phyloP scores from a whole-genome alignment of 2,888 invertebrate species.

The Isoperla grammatica region DNA sequence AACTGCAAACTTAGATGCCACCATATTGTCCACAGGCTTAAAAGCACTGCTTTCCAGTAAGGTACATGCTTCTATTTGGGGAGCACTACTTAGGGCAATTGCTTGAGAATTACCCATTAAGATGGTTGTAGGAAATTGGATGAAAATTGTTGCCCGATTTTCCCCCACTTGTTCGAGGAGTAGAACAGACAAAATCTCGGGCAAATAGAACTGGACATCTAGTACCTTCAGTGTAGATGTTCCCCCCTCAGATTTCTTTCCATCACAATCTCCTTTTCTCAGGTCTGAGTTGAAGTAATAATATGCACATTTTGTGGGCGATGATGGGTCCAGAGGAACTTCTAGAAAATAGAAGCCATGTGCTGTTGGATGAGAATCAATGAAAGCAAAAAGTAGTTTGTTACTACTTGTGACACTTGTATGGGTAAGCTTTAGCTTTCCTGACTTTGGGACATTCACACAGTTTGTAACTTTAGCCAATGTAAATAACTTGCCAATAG shows the following conservation, averaged over 20 bases:
- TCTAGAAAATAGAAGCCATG: slow-evolving; percentile 51
- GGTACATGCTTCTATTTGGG: slow-evolving; percentile 34
- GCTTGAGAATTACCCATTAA: slow-evolving; percentile 21
- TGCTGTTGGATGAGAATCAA: slow-evolving; percentile 40
- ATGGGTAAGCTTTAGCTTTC: slow-evolving; percentile 45
- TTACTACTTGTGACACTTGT: slow-evolving; percentile 49
- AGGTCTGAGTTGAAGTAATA: slow-evolving; percentile 48
- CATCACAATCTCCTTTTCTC: neutral
- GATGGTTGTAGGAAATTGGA: slow-evolving; percentile 46
- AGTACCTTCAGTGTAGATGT: slow-evolving; percentile 43
- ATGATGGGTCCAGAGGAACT: slow-evolving; percentile 42
- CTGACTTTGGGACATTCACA: slow-evolving; percentile 21
- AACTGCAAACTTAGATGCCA: slow-evolving; percentile 67
- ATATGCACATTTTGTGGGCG: slow-evolving; percentile 48
- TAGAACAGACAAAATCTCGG: slow-evolving; percentile 65
- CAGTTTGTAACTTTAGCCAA: slow-evolving; percentile 51
- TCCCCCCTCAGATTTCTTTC: neutral
- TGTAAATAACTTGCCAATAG: slow-evolving; percentile 58
- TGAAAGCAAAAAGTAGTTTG: slow-evolving; percentile 50
- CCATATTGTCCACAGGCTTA: slow-evolving; percentile 60
- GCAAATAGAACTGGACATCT: slow-evolving; percentile 72
- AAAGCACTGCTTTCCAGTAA: slow-evolving; percentile 36
- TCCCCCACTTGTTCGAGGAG: slow-evolving; percentile 53
- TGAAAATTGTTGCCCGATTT: slow-evolving; percentile 46
- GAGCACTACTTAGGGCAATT: slow-evolving; percentile 44